Base-by-base conservation (phyloP, 2,888 invertebrate species). In the Papilio protenor region DNA sequence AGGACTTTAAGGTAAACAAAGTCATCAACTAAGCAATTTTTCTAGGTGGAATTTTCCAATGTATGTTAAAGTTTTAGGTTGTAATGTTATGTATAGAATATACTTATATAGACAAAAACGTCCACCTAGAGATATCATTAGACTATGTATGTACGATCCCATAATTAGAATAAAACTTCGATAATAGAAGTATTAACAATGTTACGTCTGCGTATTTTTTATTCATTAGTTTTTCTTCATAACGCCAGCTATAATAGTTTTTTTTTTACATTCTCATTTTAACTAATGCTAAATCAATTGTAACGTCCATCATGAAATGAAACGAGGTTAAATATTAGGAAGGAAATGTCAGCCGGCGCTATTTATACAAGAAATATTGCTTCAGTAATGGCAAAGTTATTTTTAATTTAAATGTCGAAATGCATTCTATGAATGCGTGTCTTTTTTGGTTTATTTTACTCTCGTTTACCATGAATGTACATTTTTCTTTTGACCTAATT, bases 1-100 rank as follows among this genome's bases (percentile, higher is more conserved):
- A 70, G 70, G 47, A 45, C 21, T 45, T 2, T 73, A 69, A 52
- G 40, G 77, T 66, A 73, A 77, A 77, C 72, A 49, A n/a, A 66
- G 45, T 66, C 40, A 66, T 66, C 45, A 66, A 40, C 10, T 12
- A 66, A 12, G 4, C 21, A 66, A 66, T 66, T 66, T n/a, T 45
- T 11, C 40, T 66, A 40, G 66, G 12, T 66, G 66, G 40, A 45
- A 66, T 45, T 66, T 66, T 45, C 66, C 40, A 66, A n/a, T 64
- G 33, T 61, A 27, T 14, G 6, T 27, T 16, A 59, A 21, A 11
- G 18, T 59, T n/a, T 0, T 55, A n/a, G 21, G 21, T 23, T 21
- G 40, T 40, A 40, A 33, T 2, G n/a, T n/a, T 27, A 2, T 27
- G 3, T 27, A 27, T 27, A 27, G 3, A 27, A 3, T 27, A 27